These are phyloP conservation scores for Rhinoderma darwinii DNA, from an alignment of 2,113 vertebrate species.

Conservation along the genomic window DNA sequence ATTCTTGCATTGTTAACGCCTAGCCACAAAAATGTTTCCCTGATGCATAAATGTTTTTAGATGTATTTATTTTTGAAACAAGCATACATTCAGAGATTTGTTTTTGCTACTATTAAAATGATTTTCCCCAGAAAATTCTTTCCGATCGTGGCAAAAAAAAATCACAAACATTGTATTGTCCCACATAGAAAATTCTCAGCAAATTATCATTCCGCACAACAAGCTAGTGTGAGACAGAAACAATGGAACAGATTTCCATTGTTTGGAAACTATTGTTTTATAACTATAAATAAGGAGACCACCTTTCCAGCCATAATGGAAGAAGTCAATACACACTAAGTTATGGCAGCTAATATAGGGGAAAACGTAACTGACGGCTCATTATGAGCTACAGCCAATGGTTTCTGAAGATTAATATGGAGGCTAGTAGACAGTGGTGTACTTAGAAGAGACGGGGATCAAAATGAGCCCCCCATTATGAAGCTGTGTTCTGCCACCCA, in stretches of 20 bases:
- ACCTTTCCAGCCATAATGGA: not conserved
- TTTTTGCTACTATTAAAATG: not conserved
- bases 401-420: too few species aligned
- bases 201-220: not conserved
- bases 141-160: not conserved
- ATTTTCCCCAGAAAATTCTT: constrained; percentile 1
- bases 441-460: not conserved
- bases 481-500: not conserved
- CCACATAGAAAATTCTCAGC: not conserved
- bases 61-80: not conserved
- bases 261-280: not conserved
- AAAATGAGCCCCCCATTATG: not conserved
- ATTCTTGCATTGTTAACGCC: not conserved
- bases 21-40: constrained; percentile 16
- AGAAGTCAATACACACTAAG: too few species aligned
- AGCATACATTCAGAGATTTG: not conserved
- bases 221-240: not conserved
- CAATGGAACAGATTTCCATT: not conserved
- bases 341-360: too few species aligned
- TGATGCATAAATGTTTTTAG: constrained; percentile 1
- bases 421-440: too few species aligned
- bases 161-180: not conserved
- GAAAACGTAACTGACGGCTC: too few species aligned
- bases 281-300: not conserved
- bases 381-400: too few species aligned